phyloP scores from a whole-genome alignment of 2,113 vertebrate species.

The Chascanopsetta lugubris region DNA sequence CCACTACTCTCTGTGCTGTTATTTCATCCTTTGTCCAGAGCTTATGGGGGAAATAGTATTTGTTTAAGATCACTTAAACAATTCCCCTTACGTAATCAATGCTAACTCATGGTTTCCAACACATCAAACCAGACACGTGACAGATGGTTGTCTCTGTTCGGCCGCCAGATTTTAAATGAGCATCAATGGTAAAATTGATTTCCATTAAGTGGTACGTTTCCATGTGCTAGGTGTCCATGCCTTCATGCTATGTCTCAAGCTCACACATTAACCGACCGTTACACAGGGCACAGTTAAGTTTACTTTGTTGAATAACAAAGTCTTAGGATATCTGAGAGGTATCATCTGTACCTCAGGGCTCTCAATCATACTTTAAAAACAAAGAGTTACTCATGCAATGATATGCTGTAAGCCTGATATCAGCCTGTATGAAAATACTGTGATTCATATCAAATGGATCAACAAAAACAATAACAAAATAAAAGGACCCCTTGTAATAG shows the following conservation, averaged over 20 bases:
- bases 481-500: conserved; percentile 30
- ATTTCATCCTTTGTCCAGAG: too few species aligned
- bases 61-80: not conserved
- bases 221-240: conserved; percentile 8
- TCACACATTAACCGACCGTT: conserved; percentile 73
- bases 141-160: not conserved
- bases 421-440: conserved; percentile 82
- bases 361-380: conserved; percentile 41
- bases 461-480: conserved; percentile 51
- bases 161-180: not conserved
- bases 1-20: too few species aligned
- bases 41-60: not conserved
- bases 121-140: not conserved
- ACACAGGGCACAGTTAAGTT: conserved; percentile 68
- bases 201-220: too few species aligned
- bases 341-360: conserved; percentile 39
- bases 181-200: not conserved
- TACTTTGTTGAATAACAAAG: conserved; percentile 47
- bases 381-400: conserved; percentile 87
- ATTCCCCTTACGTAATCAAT: not conserved
- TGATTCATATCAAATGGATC: conserved; percentile 78
- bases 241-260: conserved; percentile 84
- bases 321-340: not conserved
- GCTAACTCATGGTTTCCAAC: not conserved
- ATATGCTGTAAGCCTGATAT: conserved; percentile 81